Base-by-base conservation (phyloP, 2,797 vertebrate genomes). In the Chelmon rostratus region DNA sequence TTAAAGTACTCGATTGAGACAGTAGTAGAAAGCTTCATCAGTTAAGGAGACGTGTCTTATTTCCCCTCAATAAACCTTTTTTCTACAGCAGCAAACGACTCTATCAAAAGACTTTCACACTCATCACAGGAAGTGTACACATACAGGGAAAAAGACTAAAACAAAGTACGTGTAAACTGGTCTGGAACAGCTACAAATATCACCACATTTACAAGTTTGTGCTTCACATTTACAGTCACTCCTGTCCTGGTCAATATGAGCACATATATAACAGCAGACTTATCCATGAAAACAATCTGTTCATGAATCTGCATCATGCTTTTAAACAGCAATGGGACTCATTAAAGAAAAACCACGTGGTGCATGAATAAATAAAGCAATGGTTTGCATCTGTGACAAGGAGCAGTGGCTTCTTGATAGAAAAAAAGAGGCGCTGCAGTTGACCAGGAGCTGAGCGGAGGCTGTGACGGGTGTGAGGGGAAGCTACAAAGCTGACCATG, bases 381-480 rank as follows among this genome's bases (percentile, higher is more conserved):
- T 93, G 94, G 82, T 62, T 74, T 89, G 90, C 76, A 77, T 89
- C 85, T 59, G 86, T 85, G 86, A 87, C 79, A 79, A 74, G 83
- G 83, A 83, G 79, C 74, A 59, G 81, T 80, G 84, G 73, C 73
- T 84, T 88, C 89, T 89, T 81, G 70, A 83, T 58, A 81, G 78
- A 81, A 81, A 59, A 80, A 68, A 70, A 61, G 68, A 84, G 79
- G 82, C 81, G 78, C 90, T 91, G 93, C 87, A 72, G 86, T 90
- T 90, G 86, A 92, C 90, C 90, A 91, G 91, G 92, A 94, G 94
- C 92, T 88, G 92, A 92, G 93, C 66, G 50, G 84, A 88, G 90
- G 91, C 86, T 84, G 87, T 81, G 86, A 86, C 61, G 69, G 77
- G 82, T 58, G 54, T 44, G 62, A 62, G 84, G 83, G 88, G 76